Base-by-base conservation (phyloP, 2,888 invertebrate species). In the Drosophila siamana region DNA sequence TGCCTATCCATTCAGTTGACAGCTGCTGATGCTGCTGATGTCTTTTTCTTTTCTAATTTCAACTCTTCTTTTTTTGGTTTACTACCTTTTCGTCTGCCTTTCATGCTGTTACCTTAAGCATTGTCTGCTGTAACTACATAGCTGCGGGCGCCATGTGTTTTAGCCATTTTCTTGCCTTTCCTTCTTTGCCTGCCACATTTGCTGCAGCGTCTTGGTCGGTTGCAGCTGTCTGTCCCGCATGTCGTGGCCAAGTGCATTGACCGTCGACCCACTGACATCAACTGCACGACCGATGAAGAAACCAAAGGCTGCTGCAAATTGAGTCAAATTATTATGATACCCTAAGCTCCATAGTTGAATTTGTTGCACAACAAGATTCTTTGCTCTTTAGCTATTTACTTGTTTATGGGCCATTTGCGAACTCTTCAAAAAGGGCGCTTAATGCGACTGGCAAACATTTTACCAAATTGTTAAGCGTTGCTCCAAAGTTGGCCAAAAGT, bases 61-160 rank as follows among this genome's bases (percentile, higher is more conserved):
- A 7, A 7, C 15, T 24, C 11, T n/a, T 5, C 33, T 15, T 50
- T n/a, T 2, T 15, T 33, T 26, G 6, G 33, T 43, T 24, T 51
- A 6, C 41, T 44, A 33, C 43, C 22, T 36, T 15, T 47, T 38
- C 46, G 51, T 57, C 50, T 64, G 63, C 50, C 50, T 71, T 67
- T 72, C 54, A 64, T 54, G 36, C 69, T 47, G 41, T 41, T 61
- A 44, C 67, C 62, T 60, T 61, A 60, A 19, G 43, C 81, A 74
- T 84, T 83, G 83, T 83, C 73, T 80, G 70, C 69, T 50, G 69
- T 65, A 82, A 69, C 66, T 69, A 62, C 46, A 40, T 62, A 78
- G 84, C 86, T 84, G 66, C 77, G 71, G 84, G 84, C 84, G 65
- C 65, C 73, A 80, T 69, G 67, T 71, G 85, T 69, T 81, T 74